Evolutionary conservation across 2,113 vertebrate species (phyloP).

Genomic region (Enhydra lutris): DNA sequence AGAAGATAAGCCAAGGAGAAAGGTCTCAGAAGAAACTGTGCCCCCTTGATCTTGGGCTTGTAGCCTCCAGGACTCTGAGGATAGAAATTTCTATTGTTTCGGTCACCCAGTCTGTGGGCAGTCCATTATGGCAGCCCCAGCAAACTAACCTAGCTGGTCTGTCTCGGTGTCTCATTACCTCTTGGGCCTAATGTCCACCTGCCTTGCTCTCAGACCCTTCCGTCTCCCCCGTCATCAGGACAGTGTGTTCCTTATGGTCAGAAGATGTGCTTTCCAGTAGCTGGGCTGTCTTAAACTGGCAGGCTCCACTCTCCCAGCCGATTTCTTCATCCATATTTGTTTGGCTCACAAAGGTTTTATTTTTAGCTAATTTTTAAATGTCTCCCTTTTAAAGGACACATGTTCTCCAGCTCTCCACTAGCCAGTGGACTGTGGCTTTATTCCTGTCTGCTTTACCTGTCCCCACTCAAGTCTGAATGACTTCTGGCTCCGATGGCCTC

Average conservation of each 20-base stretch:
- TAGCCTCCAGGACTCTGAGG: background rate
- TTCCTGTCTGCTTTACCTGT: background rate
- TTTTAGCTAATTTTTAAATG: background rate
- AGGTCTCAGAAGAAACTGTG: background rate
- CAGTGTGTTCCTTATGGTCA: rapidly evolving
- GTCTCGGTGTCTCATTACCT: background rate
- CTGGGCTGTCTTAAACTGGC: background rate
- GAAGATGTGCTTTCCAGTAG: no score
- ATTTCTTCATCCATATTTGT: background rate
- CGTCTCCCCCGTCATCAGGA: background rate
- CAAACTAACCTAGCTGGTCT: background rate
- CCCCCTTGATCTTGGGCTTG: background rate
- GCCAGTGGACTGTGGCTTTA: background rate
- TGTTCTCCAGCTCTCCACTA: background rate
- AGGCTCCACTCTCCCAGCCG: background rate
- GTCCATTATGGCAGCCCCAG: background rate
- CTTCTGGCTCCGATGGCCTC: background rate
- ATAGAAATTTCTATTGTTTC: background rate
- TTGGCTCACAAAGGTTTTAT: background rate
- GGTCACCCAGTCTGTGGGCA: background rate
- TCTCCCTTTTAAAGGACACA: background rate
- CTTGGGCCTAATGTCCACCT: background rate
- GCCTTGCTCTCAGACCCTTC: no score
- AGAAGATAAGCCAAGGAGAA: background rate
- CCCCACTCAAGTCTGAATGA: background rate